These are phyloP conservation scores for Harpalus rufipes DNA, from an alignment of 2,888 invertebrate species.

Conservation along the genomic window DNA sequence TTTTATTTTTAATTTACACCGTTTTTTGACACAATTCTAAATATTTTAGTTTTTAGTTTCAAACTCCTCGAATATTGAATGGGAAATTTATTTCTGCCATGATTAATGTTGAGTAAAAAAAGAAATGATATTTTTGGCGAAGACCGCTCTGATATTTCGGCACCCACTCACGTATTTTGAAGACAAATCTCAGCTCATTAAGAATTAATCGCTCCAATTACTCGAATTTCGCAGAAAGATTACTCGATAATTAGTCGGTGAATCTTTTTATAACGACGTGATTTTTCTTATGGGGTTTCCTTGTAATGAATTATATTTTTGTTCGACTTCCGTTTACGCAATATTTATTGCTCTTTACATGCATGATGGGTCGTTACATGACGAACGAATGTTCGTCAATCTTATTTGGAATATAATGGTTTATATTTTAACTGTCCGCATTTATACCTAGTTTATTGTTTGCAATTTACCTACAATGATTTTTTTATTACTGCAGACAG, in stretches of 20 bases:
- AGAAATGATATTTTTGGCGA: background rate
- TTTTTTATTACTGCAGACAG: background rate
- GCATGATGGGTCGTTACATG: conserved; percentile 3
- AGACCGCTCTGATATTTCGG: background rate
- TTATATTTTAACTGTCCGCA: background rate
- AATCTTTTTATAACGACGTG: conserved; percentile 7
- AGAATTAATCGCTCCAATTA: conserved; percentile 10
- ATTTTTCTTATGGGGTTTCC: conserved; percentile 5
- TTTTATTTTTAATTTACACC: no score
- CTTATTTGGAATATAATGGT: conserved; percentile 12
- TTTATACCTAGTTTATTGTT: conserved; percentile 1
- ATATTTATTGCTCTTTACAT: conserved; percentile 15
- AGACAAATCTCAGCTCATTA: conserved; percentile 16
- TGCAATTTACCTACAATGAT: conserved; percentile 24
- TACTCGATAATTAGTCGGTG: conserved; percentile 27
- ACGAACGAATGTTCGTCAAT: conserved; percentile 10
- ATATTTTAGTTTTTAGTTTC: no score
- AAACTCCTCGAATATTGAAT: background rate
- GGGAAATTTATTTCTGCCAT: background rate
- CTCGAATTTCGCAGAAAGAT: conserved; percentile 9
- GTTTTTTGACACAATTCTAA: no score
- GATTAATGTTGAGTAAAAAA: background rate
- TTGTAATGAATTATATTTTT: conserved; percentile 2
- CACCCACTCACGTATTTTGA: background rate
- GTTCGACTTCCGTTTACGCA: conserved; percentile 30